phyloP scores from a whole-genome alignment of 2,888 invertebrate genomes.

The Coelinius sp. region DNA sequence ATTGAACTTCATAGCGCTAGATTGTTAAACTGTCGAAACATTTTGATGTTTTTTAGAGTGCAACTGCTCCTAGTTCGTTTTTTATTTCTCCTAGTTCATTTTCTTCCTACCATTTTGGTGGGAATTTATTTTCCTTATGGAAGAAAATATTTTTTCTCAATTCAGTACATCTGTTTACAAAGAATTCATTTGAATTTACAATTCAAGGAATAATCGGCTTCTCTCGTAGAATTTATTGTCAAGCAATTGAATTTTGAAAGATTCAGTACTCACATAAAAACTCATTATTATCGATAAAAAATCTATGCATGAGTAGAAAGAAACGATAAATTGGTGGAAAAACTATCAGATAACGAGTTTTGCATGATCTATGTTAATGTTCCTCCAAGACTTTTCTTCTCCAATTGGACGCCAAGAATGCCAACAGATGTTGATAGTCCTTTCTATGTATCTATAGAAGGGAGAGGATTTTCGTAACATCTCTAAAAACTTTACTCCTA shows the following conservation, averaged over 20 bases:
- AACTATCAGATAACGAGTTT: slow-evolving; percentile 9
- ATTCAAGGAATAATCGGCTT: neutral
- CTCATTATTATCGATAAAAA: neutral
- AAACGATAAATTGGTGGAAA: neutral
- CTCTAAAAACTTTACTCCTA: too few species aligned
- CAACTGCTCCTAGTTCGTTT: too few species aligned
- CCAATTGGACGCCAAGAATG: slow-evolving; percentile 5
- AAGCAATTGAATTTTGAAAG: neutral
- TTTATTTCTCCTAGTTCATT: too few species aligned
- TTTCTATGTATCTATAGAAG: too few species aligned
- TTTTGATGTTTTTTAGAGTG: too few species aligned
- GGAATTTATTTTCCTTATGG: too few species aligned
- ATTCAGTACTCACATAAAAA: neutral
- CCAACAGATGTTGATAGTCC: slow-evolving; percentile 11
- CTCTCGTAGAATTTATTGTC: neutral
- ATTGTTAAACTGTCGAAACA: too few species aligned
- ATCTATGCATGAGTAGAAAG: neutral
- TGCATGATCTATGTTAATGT: slow-evolving; percentile 7
- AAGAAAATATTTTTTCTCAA: too few species aligned
- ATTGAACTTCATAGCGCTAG: too few species aligned
- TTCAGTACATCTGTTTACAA: too few species aligned
- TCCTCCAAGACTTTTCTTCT: neutral
- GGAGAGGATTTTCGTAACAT: too few species aligned
- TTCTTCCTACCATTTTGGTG: too few species aligned
- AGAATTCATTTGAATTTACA: neutral